phyloP scores from a whole-genome alignment of 2,113 vertebrate genomes.

The Bucco capensis region DNA sequence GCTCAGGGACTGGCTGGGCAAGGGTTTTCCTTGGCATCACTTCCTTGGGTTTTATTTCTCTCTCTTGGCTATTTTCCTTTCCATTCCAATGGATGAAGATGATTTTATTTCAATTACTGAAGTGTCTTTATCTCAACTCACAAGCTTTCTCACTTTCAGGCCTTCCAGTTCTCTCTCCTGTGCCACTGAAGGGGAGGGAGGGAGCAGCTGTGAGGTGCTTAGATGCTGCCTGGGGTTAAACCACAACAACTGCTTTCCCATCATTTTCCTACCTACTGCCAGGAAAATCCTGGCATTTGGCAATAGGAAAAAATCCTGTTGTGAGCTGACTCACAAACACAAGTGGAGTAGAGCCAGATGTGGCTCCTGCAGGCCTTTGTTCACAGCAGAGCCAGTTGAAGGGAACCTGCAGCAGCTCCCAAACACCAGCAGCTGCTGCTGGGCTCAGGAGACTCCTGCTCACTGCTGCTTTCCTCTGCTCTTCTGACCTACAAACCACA shows the following conservation, averaged over 20 bases:
- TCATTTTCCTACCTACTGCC: neutral
- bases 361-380: neutral
- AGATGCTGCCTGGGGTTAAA: neutral
- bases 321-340: neutral
- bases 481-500: neutral
- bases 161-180: neutral
- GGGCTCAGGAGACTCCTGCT: neutral
- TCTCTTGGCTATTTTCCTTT: neutral
- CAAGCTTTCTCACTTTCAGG: neutral
- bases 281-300: neutral
- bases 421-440: neutral
- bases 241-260: neutral
- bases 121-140: neutral
- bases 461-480: neutral
- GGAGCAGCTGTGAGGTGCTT: fast-evolving
- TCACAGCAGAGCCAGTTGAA: neutral
- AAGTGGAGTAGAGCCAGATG: neutral
- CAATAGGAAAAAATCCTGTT: neutral
- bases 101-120: neutral
- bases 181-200: fast-evolving
- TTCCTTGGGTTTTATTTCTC: neutral
- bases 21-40: neutral
- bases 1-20: neutral
- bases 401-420: neutral
- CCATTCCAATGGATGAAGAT: neutral